Evolutionary conservation across 2,113 vertebrate species (phyloP), one percentile per base, ranked within the genome.

Genomic region (Bos indicus): DNA sequence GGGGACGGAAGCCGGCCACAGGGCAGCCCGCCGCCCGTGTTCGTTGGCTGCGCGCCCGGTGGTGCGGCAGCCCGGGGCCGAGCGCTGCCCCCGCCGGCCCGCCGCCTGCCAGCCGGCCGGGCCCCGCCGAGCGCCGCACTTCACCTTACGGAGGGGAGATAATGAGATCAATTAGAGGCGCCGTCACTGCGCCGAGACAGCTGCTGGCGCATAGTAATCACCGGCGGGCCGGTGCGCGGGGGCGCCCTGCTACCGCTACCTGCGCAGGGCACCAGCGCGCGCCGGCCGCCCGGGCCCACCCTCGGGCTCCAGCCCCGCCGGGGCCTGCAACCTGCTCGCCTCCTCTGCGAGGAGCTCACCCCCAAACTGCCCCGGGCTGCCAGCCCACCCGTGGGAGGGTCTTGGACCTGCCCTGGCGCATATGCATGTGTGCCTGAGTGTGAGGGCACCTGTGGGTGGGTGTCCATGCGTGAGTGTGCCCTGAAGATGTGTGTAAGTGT

Each of bases 111-210:
- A 33, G 88, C 85, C 92, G 60, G 67, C 97, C 92, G 59, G 94
- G 91, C 56, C 95, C 98, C 96, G 96, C 82, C 56, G 97, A 98
- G 96, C 95, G 91, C 12, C 26, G n/a, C 98, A 95, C 98, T 98
- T 98, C 98, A 98, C 98, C 98, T 98, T 98, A 97, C 98, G 33
- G 98, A 98, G 98, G 98, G 83, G 97, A 98, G 97, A 98, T 99
- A 98, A 99, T 99, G 98, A 99, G 98, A 98, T 99, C 99, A 99
- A 98, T 99, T 98, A 99, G 98, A 98, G 98, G 98, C 97, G 98
- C 98, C 98, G 98, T 98, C 98, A 98, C 98, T 97, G 98, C 98
- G 97, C 98, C 95, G 97, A 98, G 98, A 98, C 99, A 99, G 98
- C 98, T 99, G 99, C 98, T 97, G 97, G 98, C 98, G 98, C 98